These are phyloP conservation scores for Nomada ruficornis DNA, from an alignment of 2,888 invertebrate genomes.

Conservation along the genomic window DNA sequence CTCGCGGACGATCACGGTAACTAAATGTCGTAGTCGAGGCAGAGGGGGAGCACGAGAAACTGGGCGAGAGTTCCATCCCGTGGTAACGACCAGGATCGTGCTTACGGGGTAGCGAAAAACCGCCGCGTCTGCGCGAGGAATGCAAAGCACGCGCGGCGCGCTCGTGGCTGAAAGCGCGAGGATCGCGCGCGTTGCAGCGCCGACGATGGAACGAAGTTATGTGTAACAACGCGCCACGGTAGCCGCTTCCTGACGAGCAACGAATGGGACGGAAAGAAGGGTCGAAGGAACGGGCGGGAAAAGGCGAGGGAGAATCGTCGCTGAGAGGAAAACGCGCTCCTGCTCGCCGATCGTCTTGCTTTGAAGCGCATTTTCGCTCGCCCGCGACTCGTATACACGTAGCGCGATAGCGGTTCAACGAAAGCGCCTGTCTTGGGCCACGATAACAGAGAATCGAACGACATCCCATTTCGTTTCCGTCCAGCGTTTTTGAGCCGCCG, in stretches of 20 bases:
- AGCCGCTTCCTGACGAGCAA: conserved; percentile 68
- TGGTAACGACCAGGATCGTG: background rate
- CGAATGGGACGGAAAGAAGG: conserved; percentile 4
- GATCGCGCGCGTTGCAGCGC: conserved; percentile 60
- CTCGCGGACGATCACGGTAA: conserved; percentile 17
- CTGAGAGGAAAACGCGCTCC: conserved; percentile 49
- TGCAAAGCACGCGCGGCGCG: conserved; percentile 62
- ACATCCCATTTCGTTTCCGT: background rate
- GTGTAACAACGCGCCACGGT: conserved; percentile 62
- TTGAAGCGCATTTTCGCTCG: conserved; percentile 48
- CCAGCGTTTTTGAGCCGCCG: too few species aligned
- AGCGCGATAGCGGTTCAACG: conserved; percentile 58
- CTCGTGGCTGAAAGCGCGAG: conserved; percentile 60
- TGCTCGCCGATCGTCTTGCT: conserved; percentile 32
- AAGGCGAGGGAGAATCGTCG: conserved; percentile 3
- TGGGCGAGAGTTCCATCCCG: too few species aligned
- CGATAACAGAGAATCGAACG: conserved; percentile 24
- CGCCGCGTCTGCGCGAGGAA: conserved; percentile 58
- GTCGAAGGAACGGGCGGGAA: too few species aligned
- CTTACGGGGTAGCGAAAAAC: conserved; percentile 14
- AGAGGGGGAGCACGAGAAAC: background rate
- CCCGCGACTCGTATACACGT: conserved; percentile 44
- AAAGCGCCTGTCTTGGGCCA: conserved; percentile 33
- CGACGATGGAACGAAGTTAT: conserved; percentile 69
- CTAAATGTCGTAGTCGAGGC: background rate